Evolutionary conservation across 2,888 invertebrate species (phyloP).

Genomic region (Encarsia formosa): DNA sequence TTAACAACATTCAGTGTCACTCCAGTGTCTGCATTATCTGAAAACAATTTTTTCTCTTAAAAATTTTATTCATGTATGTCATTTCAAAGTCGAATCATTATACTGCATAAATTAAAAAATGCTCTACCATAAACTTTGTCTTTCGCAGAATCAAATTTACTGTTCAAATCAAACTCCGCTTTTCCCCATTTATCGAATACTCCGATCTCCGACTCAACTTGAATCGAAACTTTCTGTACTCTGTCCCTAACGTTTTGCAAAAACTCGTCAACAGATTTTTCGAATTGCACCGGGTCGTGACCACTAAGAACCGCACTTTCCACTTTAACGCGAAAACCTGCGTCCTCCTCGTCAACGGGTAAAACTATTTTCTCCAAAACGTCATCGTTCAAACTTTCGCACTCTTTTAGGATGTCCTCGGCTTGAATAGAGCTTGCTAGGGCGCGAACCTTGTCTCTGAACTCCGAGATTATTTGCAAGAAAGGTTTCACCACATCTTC

Average conservation of each 20-base stretch:
- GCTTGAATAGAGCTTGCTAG: constrained; percentile 65
- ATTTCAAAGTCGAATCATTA: no score
- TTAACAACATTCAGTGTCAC: constrained; percentile 77
- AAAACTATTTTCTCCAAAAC: no score
- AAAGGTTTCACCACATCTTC: constrained; percentile 87
- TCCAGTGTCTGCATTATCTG: constrained; percentile 92
- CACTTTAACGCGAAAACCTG: no score
- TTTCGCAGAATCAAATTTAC: constrained; percentile 62
- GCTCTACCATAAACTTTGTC: constrained; percentile 70
- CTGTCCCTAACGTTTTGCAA: constrained; percentile 87
- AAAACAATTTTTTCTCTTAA: no score
- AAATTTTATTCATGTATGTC: no score
- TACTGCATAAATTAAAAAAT: no score
- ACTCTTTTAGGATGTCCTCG: constrained; percentile 70
- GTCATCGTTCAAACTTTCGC: constrained; percentile 86
- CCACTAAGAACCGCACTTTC: no score
- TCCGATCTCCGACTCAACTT: no score
- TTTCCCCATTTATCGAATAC: constrained; percentile 61
- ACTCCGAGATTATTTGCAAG: constrained; percentile 77
- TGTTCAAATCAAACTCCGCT: constrained; percentile 67
- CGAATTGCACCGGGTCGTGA: constrained; percentile 86
- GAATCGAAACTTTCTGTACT: constrained; percentile 55
- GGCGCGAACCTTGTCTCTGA: constrained; percentile 74
- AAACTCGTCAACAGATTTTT: constrained; percentile 89
- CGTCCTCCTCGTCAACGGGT: no score